Base-by-base conservation (phyloP, 2,113 vertebrate species). In the Gallinago undulata region DNA sequence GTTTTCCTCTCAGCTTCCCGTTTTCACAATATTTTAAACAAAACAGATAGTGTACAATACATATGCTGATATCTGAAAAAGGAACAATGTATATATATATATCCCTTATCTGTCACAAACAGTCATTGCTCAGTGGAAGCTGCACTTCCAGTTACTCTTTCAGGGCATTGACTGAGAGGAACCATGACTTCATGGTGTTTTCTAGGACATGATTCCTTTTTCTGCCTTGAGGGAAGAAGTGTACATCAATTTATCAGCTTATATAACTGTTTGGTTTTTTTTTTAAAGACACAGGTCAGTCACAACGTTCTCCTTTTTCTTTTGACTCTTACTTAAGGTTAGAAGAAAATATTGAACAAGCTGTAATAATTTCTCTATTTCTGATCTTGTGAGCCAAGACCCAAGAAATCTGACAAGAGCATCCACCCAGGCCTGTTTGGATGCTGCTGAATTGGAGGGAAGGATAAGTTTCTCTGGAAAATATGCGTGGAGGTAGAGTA, bases 401-500 rank as follows among this genome's bases (percentile, higher is more conserved):
- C 33, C 30, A 66, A 74, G 31, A 74, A 13, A 19, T 51, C 68
- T 2, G 1, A 87, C 28, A 81, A 50, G 84, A 84, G 5, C 45
- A 81, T 22, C 35, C 30, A 41, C 18, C 16, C 7, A 14, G 23
- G 22, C 59, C 55, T 51, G 8, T 69, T 48, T 74, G 84, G 45
- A 66, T 62, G 4, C 64, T 83, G 75, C 25, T 79, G n/a, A 66
- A 19, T 10, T 43, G 21, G 35, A 35, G 33, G 10, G 8, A 43
- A 51, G 6, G 31, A n/a, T 7, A 19, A 0, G 8, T 43, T 76
- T 73, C 21, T 43, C 45, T 77, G 31, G 22, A 86, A 76, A 80
- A 76, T 59, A 60, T 4, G 2, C 1, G 4, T 22, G 6, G 10
- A 6, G 3, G 3, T n/a, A 8, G 11, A 56, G 17, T 28, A 25